Conservation (phyloP, 2,797 vertebrate species). For the Girardinus metallicus region DNA sequence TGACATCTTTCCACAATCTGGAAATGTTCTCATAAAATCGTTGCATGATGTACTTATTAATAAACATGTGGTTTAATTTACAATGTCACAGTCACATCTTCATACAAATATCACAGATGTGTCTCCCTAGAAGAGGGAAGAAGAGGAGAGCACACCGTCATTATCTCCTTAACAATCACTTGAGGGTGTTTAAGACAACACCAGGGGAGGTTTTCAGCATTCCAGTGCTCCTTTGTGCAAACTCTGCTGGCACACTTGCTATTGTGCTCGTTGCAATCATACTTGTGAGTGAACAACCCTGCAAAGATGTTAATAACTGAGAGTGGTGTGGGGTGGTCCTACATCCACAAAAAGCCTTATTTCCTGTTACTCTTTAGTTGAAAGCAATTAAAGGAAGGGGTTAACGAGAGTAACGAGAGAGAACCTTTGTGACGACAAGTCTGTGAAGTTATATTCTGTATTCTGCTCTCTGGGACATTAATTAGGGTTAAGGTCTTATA, state of each 20-base stretch:
- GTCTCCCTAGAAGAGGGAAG: slow-evolving; percentile 48
- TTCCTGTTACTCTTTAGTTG: slow-evolving; percentile 11
- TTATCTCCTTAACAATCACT: slow-evolving; percentile 50
- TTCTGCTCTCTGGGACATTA: too few species aligned
- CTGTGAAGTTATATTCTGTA: neutral
- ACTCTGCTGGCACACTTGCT: slow-evolving; percentile 65
- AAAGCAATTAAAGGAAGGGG: neutral
- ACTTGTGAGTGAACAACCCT: slow-evolving; percentile 29
- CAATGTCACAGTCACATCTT: neutral
- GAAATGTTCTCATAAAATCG: neutral
- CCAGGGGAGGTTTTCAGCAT: slow-evolving; percentile 64
- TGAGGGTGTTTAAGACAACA: slow-evolving; percentile 51
- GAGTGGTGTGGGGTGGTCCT: slow-evolving; percentile 51
- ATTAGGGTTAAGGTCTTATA: too few species aligned
- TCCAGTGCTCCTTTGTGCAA: slow-evolving; percentile 58
- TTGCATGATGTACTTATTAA: neutral
- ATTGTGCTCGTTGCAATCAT: slow-evolving; percentile 36
- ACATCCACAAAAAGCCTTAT: slow-evolving; percentile 12
- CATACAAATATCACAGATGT: slow-evolving; percentile 72
- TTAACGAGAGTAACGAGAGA: neutral
- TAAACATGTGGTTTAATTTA: neutral
- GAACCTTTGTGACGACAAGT: neutral
- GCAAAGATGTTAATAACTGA: slow-evolving; percentile 22
- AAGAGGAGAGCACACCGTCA: slow-evolving; percentile 56
- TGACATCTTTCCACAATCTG: neutral